Evolutionary conservation across 2,888 invertebrate species (phyloP).

Genomic region (Electrophaes corylata): DNA sequence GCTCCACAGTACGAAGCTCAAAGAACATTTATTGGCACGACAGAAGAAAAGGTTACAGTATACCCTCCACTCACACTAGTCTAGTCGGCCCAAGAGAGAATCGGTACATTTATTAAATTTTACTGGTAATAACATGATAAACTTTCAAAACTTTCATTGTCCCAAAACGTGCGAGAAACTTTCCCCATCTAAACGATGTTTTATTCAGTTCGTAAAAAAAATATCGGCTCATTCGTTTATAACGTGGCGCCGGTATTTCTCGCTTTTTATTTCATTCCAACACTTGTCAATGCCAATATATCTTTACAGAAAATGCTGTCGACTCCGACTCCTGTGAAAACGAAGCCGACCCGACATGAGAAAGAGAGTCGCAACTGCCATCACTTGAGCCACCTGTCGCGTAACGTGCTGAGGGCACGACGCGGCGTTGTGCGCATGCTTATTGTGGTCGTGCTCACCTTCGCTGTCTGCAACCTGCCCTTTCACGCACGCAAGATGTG

Average conservation of each 20-base stretch:
- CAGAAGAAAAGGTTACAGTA: conserved; percentile 65
- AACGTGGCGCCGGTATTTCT: no score
- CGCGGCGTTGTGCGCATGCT: conserved; percentile 95
- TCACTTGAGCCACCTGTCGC: conserved; percentile 88
- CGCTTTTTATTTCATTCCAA: not conserved
- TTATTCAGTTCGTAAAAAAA: no score
- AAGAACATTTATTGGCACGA: conserved; percentile 61
- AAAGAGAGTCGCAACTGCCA: conserved; percentile 81
- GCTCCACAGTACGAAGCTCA: conserved; percentile 56
- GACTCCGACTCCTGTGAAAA: conserved; percentile 50
- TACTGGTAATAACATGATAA: no score
- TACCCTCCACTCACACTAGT: no score
- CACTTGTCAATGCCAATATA: not conserved
- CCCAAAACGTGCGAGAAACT: no score
- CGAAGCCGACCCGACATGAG: conserved; percentile 60
- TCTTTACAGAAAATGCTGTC: conserved; percentile 45
- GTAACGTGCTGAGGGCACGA: conserved; percentile 90
- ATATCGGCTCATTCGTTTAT: no score
- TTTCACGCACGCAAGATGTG: conserved; percentile 95
- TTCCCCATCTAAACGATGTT: no score
- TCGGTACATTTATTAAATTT: no score
- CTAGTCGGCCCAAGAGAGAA: no score
- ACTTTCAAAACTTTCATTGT: no score
- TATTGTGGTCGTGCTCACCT: conserved; percentile 94
- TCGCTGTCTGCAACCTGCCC: conserved; percentile 95